These are phyloP conservation scores for Lota lota DNA, from an alignment of 2,113 vertebrate genomes.

Conservation along the genomic window DNA sequence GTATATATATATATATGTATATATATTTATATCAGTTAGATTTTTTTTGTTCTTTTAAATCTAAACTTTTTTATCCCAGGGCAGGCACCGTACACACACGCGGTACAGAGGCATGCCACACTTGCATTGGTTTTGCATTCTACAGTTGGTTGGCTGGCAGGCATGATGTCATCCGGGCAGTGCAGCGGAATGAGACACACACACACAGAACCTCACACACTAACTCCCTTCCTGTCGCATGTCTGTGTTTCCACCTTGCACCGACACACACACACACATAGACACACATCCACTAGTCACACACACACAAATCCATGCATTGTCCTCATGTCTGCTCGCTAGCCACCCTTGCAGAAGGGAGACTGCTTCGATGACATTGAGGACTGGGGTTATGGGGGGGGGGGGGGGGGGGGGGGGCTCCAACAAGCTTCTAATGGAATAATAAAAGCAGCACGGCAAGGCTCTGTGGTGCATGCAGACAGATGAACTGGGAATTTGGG, in stretches of 20 bases:
- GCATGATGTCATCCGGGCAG: constrained; percentile 82
- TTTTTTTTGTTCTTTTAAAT: constrained; percentile 29
- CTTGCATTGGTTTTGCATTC: constrained; percentile 90
- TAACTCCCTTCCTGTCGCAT: background rate
- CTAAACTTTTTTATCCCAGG: constrained; percentile 55
- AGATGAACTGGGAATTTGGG: constrained; percentile 29
- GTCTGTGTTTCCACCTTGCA: too few relatives aligned
- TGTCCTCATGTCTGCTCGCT: background rate
- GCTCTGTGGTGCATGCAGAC: constrained; percentile 79
- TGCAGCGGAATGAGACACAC: constrained; percentile 39
- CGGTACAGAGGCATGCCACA: constrained; percentile 88
- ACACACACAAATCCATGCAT: background rate
- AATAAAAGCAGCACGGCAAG: constrained; percentile 77
- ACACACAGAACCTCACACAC: constrained; percentile 19
- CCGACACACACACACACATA: constrained; percentile 12
- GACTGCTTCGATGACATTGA: constrained; percentile 73
- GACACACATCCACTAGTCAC: constrained; percentile 7
- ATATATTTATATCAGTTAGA: constrained; percentile 31
- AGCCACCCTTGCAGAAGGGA: too few relatives aligned
- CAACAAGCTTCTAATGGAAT: constrained; percentile 70
- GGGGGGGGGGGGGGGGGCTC: constrained; percentile 20
- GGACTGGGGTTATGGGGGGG: constrained; percentile 44
- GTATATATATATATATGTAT: constrained; percentile 42
- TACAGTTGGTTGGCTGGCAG: constrained; percentile 79
- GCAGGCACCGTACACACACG: constrained; percentile 84